A percentile compares a stretch with the other conserved stretches of the same genome.
These are phyloP conservation scores for Salticus scenicus DNA, from an alignment of 2,888 invertebrate genomes.

Conservation along the genomic window DNA sequence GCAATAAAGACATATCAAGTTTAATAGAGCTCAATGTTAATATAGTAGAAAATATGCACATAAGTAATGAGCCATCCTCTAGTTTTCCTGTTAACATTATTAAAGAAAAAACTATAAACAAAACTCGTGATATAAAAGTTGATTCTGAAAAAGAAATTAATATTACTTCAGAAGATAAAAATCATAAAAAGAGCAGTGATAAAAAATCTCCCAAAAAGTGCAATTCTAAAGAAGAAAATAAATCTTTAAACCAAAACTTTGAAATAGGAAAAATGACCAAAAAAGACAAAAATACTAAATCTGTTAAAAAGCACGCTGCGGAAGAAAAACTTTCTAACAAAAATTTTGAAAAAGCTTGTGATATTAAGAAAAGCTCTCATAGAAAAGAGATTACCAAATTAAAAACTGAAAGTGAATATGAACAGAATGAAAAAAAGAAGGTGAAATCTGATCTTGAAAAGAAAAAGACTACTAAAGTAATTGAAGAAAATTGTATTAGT, in stretches of 20 bases:
- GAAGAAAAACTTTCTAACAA: constrained; percentile 11
- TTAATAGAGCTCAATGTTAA: constrained; percentile 52
- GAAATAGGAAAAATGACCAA: neutral
- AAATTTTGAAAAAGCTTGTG: neutral
- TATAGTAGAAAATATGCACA: constrained; percentile 24
- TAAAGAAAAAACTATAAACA: constrained; percentile 24
- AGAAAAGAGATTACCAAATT: constrained; percentile 37
- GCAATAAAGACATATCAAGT: constrained; percentile 54
- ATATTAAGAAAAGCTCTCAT: neutral
- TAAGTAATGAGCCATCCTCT: constrained; percentile 34
- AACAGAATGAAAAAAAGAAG: neutral
- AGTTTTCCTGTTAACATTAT: constrained; percentile 15
- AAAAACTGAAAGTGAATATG: constrained; percentile 10
- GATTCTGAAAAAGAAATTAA: neutral
- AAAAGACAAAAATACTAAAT: constrained; percentile 19
- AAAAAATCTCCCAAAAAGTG: constrained; percentile 7
- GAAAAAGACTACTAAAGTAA: too few species aligned
- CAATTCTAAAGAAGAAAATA: neutral
- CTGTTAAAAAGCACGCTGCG: constrained; percentile 17
- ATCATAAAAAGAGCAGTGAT: constrained; percentile 5
- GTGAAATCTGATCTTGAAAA: neutral
- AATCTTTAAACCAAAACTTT: neutral
- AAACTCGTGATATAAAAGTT: neutral
- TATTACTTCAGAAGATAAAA: neutral
- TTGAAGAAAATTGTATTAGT: too few species aligned